A percentile compares a stretch with the other conserved stretches of the same genome.
These are phyloP conservation scores for Rhopalosiphum maidis DNA, from an alignment of 1,140 invertebrate species.

Conservation along the genomic window DNA sequence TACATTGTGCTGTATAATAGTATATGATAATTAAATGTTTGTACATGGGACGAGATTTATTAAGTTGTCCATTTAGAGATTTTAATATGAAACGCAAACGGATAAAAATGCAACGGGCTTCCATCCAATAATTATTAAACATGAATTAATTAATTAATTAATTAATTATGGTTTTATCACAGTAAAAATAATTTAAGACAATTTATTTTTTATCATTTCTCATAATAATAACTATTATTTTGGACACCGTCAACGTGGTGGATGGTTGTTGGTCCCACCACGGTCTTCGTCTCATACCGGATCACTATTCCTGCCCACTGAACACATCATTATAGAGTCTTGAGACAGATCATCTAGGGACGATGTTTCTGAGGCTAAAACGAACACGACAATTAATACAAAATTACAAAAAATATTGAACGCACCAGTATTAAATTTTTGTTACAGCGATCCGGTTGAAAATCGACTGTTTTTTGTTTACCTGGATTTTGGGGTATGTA, in stretches of 20 bases:
- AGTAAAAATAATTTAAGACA: neutral
- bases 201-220: neutral
- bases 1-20: neutral
- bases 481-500: constrained; percentile 68
- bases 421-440: neutral
- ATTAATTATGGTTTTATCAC: constrained; percentile 32
- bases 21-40: constrained; percentile 7
- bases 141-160: neutral
- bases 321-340: constrained; percentile 72
- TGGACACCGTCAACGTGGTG: neutral
- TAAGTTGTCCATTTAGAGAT: neutral
- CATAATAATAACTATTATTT: neutral
- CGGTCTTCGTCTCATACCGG: constrained; percentile 61
- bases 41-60: neutral
- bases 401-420: neutral
- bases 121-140: neutral
- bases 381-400: constrained; percentile 52
- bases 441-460: neutral
- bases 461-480: constrained; percentile 57
- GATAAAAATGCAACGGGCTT: neutral
- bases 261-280: constrained; percentile 57
- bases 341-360: constrained; percentile 82
- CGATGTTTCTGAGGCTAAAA: constrained; percentile 75
- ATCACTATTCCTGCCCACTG: constrained; percentile 60
- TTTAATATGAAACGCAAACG: neutral